Evolutionary conservation across 1,140 invertebrate genomes (phyloP), one percentile per base, ranked within the genome.

Genomic region (Eciton burchellii): DNA sequence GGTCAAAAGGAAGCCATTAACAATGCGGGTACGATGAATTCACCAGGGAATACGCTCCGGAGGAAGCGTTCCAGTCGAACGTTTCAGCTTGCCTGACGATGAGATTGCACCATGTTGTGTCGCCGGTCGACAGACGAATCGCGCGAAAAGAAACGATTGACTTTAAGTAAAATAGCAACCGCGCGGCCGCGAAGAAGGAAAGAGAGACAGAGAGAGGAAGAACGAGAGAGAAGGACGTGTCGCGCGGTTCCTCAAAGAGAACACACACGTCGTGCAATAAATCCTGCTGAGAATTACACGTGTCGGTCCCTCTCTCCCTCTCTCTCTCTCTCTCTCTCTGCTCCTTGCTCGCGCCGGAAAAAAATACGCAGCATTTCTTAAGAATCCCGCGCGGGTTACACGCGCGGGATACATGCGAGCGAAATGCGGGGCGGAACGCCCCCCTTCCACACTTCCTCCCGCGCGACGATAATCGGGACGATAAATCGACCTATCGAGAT

Each of bases 341-440:
- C n/a, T n/a, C n/a, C n/a, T n/a, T n/a, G n/a, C n/a, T n/a, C n/a
- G n/a, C n/a, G 84, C 35, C 35, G 6, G 35, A 35, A 35, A 35
- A 91, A 91, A 90, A 76, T 91, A 91, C 91, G 91, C 81, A 71
- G 24, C 3, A 16, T 88, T 89, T 79, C 86, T 84, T 84, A 88
- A 57, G 77, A 56, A 63, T 85, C 84, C 76, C 57, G 60, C 71
- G 81, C 77, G 59, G 89, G 85, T 82, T 89, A 90, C 81, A 89
- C 73, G 81, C 82, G 85, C 73, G 68, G 72, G 79, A 82, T 82
- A 60, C 49, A 85, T 92, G 86, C 89, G 92, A 93, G 93, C 89
- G 90, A 92, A 92, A 93, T 91, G 52, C 29, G 77, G 54, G 74
- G 52, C 16, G 47, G 47, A 77, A 45, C 77, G n/a, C n/a, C n/a